Conservation (phyloP, 2,797 vertebrate species). For the Margarornis squamiger region DNA sequence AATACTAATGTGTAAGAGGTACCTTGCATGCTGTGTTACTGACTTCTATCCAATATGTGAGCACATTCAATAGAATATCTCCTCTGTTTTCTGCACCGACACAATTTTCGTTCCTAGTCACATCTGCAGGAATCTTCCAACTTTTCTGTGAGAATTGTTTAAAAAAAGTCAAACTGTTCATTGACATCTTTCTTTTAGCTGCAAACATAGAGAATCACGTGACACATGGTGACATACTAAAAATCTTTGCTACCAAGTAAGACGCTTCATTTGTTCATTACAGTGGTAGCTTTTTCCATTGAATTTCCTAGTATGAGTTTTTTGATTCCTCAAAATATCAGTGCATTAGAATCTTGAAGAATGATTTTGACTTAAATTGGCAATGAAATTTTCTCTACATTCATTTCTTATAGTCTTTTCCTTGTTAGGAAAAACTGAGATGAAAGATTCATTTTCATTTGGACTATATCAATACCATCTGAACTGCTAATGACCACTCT, state of each 20-base stretch:
- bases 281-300: neutral
- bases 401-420: neutral
- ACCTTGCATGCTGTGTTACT: neutral
- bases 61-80: neutral
- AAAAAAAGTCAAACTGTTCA: neutral
- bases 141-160: neutral
- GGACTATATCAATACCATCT: neutral
- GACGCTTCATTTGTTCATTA: neutral
- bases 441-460: neutral
- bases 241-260: neutral
- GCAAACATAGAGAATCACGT: rapidly evolving
- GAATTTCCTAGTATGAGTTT: neutral
- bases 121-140: neutral
- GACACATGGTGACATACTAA: neutral
- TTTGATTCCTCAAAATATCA: neutral
- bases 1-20: neutral
- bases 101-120: neutral
- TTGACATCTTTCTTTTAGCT: neutral
- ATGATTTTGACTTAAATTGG: neutral
- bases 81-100: neutral
- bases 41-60: neutral
- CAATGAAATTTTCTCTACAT: neutral
- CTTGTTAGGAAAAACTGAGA: neutral
- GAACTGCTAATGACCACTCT: neutral
- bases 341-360: neutral